These are phyloP conservation scores for Melanotaenia boesemani DNA, from an alignment of 2,797 vertebrate genomes.

Conservation along the genomic window DNA sequence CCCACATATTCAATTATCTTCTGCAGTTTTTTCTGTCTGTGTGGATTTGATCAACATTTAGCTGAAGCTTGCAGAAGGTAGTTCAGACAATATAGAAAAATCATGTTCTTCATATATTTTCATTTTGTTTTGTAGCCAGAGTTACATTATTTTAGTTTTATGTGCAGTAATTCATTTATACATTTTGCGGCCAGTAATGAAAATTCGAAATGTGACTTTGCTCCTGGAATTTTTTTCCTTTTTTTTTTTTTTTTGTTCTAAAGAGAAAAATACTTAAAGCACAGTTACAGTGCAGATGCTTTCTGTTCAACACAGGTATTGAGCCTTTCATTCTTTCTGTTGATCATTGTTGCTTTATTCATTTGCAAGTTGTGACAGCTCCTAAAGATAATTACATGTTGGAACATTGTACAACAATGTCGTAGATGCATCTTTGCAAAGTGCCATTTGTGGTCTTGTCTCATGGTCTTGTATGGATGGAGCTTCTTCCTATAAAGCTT, in stretches of 20 bases:
- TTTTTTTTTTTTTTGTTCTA: slow-evolving; percentile 12
- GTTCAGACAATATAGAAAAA: slow-evolving; percentile 26
- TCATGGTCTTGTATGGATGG: no score
- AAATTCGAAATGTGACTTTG: slow-evolving; percentile 35
- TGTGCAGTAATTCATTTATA: neutral
- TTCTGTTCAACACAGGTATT: neutral
- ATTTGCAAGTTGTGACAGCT: neutral
- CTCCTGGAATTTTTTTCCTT: neutral
- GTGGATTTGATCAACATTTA: slow-evolving; percentile 32
- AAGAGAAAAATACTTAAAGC: no score
- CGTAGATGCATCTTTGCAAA: neutral
- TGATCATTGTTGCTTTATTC: neutral
- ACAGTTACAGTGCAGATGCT: neutral
- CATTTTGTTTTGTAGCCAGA: slow-evolving; percentile 24
- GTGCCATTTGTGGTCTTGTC: no score
- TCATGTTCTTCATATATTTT: slow-evolving; percentile 33
- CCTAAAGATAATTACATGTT: neutral
- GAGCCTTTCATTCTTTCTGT: neutral
- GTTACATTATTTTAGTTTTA: slow-evolving; percentile 31
- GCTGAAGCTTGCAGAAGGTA: slow-evolving; percentile 27
- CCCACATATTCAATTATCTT: slow-evolving; percentile 58
- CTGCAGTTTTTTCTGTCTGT: slow-evolving; percentile 45
- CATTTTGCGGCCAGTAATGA: slow-evolving; percentile 29
- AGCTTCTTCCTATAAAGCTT: neutral
- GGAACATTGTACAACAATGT: neutral